Base-by-base conservation (phyloP, 2,797 vertebrate species). In the Caiman crocodilus region DNA sequence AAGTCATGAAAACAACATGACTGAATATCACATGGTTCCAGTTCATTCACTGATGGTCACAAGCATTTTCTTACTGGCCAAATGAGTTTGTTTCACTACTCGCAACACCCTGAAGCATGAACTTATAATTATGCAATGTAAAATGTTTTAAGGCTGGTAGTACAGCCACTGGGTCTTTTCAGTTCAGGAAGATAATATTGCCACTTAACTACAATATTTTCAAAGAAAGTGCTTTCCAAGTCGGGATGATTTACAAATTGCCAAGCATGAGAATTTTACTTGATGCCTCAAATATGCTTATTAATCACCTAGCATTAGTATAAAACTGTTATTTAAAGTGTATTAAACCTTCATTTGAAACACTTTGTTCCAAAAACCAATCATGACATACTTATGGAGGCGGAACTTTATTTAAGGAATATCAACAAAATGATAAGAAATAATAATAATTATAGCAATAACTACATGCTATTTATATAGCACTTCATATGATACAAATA, bases 391-490 rank as follows among this genome's bases (percentile, higher is more conserved):
- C 75, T 35, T 35, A 12, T 18, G 21, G 21, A 86, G 28, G 42
- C 79, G 78, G n/a, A 81, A 71, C 67, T 78, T 92, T 92, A 85
- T 87, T 93, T 95, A 90, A 93, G 91, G 79, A 95, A 83, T 82
- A 96, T 77, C 78, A 82, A 87, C 91, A 94, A 85, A 97, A 95
- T 79, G 95, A 94, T 89, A 95, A 85, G 87, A 96, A 96, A 95
- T 95, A 96, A 85, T 84, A 93, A 97, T 97, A 91, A 95, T 95
- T 87, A 95, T 35, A 90, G 79, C 91, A 94, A 93, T 95, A 96
- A 94, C 73, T 76, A 87, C 91, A 95, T 92, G 90, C 89, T 91
- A 95, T 93, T 96, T 96, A 26, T 94, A 79, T 56, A n/a, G 82
- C 25, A n/a, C 63, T 85, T 84, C 67, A 60, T 60, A 90, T 87